Evolutionary conservation across 2,113 vertebrate species (phyloP).

Genomic region (Rhombomys opimus): DNA sequence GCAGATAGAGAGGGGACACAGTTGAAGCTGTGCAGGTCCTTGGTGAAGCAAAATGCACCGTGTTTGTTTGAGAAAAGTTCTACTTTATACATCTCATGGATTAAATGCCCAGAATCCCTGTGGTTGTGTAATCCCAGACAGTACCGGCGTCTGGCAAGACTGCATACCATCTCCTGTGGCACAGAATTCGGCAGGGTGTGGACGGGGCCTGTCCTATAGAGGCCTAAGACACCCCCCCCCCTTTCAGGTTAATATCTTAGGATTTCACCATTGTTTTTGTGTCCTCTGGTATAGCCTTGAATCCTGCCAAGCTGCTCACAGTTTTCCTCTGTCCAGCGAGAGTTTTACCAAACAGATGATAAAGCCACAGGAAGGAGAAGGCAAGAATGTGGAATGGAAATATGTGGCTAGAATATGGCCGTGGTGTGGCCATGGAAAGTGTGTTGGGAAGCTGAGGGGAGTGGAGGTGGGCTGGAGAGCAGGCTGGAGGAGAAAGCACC

Average conservation of each 20-base stretch:
- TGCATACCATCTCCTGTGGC: not conserved
- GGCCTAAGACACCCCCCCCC: not conserved
- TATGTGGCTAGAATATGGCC: not conserved
- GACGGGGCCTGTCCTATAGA: not conserved
- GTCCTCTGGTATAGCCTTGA: not conserved
- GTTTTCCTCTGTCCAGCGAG: slow-evolving; percentile 21
- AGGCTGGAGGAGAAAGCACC: not conserved
- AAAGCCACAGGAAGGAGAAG: slow-evolving; percentile 50
- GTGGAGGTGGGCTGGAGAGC: too few species aligned
- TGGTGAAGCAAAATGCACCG: slow-evolving; percentile 13
- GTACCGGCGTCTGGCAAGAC: not conserved
- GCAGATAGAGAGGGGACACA: not conserved
- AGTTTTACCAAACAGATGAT: slow-evolving; percentile 66
- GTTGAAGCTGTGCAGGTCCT: not conserved
- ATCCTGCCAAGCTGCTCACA: slow-evolving; percentile 50
- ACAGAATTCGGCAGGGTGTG: not conserved
- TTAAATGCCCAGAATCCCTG: not conserved
- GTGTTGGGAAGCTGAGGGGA: not conserved
- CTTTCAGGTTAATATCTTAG: not conserved
- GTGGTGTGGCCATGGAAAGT: not conserved
- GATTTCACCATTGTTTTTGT: slow-evolving; percentile 50
- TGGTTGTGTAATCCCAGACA: not conserved
- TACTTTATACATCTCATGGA: not conserved
- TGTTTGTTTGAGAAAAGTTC: slow-evolving; percentile 19
- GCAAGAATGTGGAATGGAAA: slow-evolving; percentile 24